phyloP scores from a whole-genome alignment of 1,140 invertebrate genomes.

The Drosophila erecta region DNA sequence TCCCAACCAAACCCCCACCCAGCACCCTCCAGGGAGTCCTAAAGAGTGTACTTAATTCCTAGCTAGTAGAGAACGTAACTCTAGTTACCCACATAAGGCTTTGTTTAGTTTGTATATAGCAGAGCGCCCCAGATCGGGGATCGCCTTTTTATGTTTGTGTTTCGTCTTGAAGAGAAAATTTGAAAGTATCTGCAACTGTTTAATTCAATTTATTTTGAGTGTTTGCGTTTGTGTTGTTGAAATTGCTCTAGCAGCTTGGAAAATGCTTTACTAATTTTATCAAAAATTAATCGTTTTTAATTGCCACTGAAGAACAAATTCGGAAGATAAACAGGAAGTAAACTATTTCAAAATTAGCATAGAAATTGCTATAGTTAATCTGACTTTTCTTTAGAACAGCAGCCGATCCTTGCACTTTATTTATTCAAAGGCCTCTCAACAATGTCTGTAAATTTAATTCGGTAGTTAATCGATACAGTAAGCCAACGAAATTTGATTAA shows the following conservation, averaged over 20 bases:
- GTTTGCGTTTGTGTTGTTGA: slow-evolving; percentile 69
- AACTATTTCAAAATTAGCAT: slow-evolving; percentile 56
- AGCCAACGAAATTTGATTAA: slow-evolving; percentile 45
- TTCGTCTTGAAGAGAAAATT: slow-evolving; percentile 53
- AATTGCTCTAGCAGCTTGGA: slow-evolving; percentile 62
- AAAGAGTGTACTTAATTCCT: slow-evolving; percentile 71
- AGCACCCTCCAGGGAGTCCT: slow-evolving; percentile 45
- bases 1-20: slow-evolving; percentile 23
- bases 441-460: slow-evolving; percentile 44
- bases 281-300: slow-evolving; percentile 54
- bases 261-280: slow-evolving; percentile 76
- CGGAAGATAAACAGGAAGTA: slow-evolving; percentile 75
- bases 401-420: slow-evolving; percentile 22
- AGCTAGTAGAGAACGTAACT: slow-evolving; percentile 41
- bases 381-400: slow-evolving; percentile 37
- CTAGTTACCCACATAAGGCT: slow-evolving; percentile 69
- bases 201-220: slow-evolving; percentile 46
- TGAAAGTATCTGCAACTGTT: slow-evolving; percentile 40
- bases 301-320: slow-evolving; percentile 67
- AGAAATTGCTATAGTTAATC: slow-evolving; percentile 34
- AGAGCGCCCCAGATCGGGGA: slow-evolving; percentile 39
- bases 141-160: slow-evolving; percentile 71
- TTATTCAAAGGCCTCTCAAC: slow-evolving; percentile 44
- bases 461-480: slow-evolving; percentile 27
- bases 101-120: slow-evolving; percentile 81